Evolutionary conservation across 1,140 invertebrate species (phyloP).

Genomic region (Linepithema humile): DNA sequence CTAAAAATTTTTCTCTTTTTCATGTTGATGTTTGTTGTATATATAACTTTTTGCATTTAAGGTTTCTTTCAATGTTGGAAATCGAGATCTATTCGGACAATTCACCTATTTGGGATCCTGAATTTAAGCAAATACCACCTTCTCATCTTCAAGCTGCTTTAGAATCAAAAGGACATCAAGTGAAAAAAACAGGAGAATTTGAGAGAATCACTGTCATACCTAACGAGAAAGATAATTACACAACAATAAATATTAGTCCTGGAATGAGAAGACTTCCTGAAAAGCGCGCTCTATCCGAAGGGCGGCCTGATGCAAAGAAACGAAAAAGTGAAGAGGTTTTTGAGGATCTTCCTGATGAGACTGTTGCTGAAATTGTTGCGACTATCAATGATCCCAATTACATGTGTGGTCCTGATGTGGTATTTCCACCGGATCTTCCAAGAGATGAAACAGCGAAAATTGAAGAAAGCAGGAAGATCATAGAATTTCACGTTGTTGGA

Average conservation of each 20-base stretch:
- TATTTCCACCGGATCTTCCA: constrained; percentile 93
- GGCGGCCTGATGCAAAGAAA: constrained; percentile 76
- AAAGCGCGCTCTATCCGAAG: constrained; percentile 77
- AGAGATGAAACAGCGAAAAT: constrained; percentile 95
- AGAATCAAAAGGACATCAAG: constrained; percentile 73
- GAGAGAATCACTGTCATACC: constrained; percentile 87
- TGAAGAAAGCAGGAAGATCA: constrained; percentile 95
- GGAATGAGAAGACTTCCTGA: constrained; percentile 83
- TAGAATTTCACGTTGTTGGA: constrained; percentile 97
- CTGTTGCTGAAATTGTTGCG: constrained; percentile 90
- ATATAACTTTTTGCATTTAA: constrained; percentile 77
- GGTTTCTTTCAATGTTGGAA: constrained; percentile 94
- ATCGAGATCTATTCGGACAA: constrained; percentile 93
- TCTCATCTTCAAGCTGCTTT: constrained; percentile 85
- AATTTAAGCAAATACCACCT: constrained; percentile 91
- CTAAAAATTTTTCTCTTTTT: constrained; percentile 15
- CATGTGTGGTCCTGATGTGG: constrained; percentile 92
- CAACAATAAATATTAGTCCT: constrained; percentile 88
- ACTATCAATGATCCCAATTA: constrained; percentile 91
- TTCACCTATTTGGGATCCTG: constrained; percentile 97
- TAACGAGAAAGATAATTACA: constrained; percentile 88
- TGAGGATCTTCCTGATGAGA: constrained; percentile 88
- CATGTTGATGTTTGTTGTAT: neutral
- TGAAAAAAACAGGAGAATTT: constrained; percentile 85
- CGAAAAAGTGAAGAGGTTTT: constrained; percentile 83